Evolutionary conservation across 2,113 vertebrate species (phyloP).

Genomic region (Salvelinus fontinalis): DNA sequence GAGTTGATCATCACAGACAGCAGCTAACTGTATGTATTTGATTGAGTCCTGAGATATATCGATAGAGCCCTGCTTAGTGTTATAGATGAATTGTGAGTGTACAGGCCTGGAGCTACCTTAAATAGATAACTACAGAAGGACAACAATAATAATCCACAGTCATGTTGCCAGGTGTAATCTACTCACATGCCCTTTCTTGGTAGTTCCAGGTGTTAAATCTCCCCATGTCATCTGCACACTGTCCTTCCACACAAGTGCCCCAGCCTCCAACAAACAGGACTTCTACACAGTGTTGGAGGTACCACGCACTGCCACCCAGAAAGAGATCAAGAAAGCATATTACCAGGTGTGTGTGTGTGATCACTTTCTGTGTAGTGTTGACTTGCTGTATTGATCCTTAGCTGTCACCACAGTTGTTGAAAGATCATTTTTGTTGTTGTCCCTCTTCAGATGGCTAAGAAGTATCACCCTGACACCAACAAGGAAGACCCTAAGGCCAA

Average conservation of each 20-base stretch:
- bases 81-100: too few species aligned
- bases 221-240: constrained; percentile 51
- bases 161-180: neutral
- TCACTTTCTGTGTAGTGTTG: neutral
- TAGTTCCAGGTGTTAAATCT: constrained; percentile 40
- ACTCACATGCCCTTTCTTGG: neutral
- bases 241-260: constrained; percentile 83
- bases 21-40: too few species aligned
- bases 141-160: neutral
- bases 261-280: constrained; percentile 80
- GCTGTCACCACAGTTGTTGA: constrained; percentile 10
- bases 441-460: constrained; percentile 89
- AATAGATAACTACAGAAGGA: too few species aligned
- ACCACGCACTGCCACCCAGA: constrained; percentile 84
- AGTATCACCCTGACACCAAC: constrained; percentile 96
- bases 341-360: constrained; percentile 84
- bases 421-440: constrained; percentile 25
- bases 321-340: constrained; percentile 98
- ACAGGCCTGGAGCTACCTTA: too few species aligned
- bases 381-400: neutral
- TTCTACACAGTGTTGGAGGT: constrained; percentile 92
- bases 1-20: too few species aligned
- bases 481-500: constrained; percentile 97
- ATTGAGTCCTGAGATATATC: too few species aligned
- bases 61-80: too few species aligned